Evolutionary conservation across 1,140 invertebrate species (phyloP).

Genomic region (Patella vulgata): DNA sequence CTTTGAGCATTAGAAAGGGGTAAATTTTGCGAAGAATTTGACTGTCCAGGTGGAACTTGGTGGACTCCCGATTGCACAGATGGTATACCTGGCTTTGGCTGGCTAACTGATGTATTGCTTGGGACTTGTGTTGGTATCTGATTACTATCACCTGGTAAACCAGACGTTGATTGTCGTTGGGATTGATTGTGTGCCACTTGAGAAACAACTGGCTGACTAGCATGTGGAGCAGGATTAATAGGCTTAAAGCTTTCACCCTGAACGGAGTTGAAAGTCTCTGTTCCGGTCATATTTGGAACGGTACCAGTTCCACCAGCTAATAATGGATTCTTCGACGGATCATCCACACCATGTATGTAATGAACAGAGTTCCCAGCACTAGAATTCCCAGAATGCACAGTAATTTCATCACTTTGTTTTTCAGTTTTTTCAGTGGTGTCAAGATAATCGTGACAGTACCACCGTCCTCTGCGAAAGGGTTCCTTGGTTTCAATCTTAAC

Average conservation of each 20-base stretch:
- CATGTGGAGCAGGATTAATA: conserved; percentile 31
- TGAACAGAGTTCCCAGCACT: conserved; percentile 57
- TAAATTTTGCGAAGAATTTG: no score
- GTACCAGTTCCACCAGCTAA: conserved; percentile 31
- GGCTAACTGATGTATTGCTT: no score
- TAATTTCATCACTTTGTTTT: conserved; percentile 35
- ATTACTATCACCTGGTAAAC: no score
- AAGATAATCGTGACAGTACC: conserved; percentile 95
- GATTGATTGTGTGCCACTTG: neutral
- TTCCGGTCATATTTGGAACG: neutral
- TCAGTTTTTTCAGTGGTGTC: conserved; percentile 71
- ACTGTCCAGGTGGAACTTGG: no score
- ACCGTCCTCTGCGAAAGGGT: conserved; percentile 91
- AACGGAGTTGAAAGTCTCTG: neutral
- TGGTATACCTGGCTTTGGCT: no score
- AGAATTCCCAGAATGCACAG: conserved; percentile 48
- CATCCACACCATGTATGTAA: conserved; percentile 54
- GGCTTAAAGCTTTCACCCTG: conserved; percentile 30
- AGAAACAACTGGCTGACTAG: conserved; percentile 29
- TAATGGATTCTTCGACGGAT: conserved; percentile 56
- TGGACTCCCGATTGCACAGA: no score
- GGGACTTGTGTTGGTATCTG: no score
- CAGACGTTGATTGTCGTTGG: conserved; percentile 2
- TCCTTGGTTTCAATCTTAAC: conserved; percentile 94
- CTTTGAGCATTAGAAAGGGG: no score